Conservation (phyloP, 1,140 invertebrate species). For the Sitophilus oryzae region DNA sequence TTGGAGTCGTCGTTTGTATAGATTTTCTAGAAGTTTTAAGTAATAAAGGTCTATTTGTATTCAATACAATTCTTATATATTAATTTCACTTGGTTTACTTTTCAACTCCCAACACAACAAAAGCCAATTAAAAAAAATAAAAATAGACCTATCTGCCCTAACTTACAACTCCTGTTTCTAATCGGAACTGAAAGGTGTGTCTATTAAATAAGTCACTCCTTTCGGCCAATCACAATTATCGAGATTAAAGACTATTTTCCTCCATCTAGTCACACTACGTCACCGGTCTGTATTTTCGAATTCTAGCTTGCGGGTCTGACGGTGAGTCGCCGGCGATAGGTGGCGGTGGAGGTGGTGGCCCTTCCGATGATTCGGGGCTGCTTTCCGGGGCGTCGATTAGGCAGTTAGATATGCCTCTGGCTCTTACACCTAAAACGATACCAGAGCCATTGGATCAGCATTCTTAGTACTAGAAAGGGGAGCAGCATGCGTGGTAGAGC, state of each 20-base stretch:
- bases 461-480: conserved; percentile 5
- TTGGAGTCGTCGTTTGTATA: no score
- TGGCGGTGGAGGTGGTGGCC: conserved; percentile 40
- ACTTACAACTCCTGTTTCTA: not conserved
- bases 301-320: conserved; percentile 39
- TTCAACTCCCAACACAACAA: no score
- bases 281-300: conserved; percentile 40
- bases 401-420: conserved; percentile 41
- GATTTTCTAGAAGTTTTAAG: no score
- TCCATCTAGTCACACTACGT: conserved; percentile 36
- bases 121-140: no score
- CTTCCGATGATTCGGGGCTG: conserved; percentile 42
- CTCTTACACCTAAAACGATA: conserved; percentile 28
- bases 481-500: conserved; percentile 5
- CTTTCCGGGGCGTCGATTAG: conserved; percentile 41
- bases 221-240: not conserved
- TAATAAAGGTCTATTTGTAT: no score
- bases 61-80: no score
- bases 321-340: conserved; percentile 38
- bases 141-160: not conserved
- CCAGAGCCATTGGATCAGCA: conserved; percentile 11
- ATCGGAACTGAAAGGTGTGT: not conserved
- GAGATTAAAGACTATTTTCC: not conserved
- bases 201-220: not conserved
- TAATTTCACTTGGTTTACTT: no score